Evolutionary conservation across 2,888 invertebrate species (phyloP).

Genomic region (Caenorhabditis japonica): DNA sequence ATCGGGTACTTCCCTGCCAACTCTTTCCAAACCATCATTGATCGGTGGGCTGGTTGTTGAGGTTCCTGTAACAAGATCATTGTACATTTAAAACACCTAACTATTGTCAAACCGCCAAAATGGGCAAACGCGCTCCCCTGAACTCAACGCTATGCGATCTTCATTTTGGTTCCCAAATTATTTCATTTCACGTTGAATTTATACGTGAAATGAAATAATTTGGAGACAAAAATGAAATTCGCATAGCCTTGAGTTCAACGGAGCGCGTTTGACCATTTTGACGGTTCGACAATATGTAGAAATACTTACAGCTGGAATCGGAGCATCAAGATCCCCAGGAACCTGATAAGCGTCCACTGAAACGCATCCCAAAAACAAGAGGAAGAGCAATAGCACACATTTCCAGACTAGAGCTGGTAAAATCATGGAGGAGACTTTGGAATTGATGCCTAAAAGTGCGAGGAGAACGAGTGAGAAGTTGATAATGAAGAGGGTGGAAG

Average conservation of each 20-base stretch:
- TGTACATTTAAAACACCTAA: too few species aligned
- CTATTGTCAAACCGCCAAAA: too few species aligned
- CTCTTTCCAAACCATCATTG: slow-evolving; percentile 49
- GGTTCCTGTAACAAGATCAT: slow-evolving; percentile 19
- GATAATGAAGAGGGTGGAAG: slow-evolving; percentile 46
- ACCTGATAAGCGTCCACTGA: slow-evolving; percentile 49
- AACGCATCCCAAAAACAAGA: slow-evolving; percentile 51
- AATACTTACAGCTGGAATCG: slow-evolving; percentile 3
- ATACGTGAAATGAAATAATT: too few species aligned
- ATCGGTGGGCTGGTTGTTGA: slow-evolving; percentile 17
- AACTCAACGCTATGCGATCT: too few species aligned
- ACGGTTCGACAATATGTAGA: too few species aligned
- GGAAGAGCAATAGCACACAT: slow-evolving; percentile 41
- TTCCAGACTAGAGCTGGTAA: slow-evolving; percentile 53
- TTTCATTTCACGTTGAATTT: too few species aligned
- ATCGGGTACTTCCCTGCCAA: slow-evolving; percentile 42
- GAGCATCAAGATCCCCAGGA: slow-evolving; percentile 28
- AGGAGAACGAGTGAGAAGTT: slow-evolving; percentile 48
- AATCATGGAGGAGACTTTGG: slow-evolving; percentile 49
- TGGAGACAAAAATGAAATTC: too few species aligned
- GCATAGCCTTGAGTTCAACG: too few species aligned
- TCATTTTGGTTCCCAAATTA: too few species aligned
- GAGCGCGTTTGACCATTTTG: too few species aligned
- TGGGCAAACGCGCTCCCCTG: too few species aligned
- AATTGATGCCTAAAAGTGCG: slow-evolving; percentile 49